Conservation (phyloP, 2,113 vertebrate genomes). For the Bungarus multicinctus region DNA sequence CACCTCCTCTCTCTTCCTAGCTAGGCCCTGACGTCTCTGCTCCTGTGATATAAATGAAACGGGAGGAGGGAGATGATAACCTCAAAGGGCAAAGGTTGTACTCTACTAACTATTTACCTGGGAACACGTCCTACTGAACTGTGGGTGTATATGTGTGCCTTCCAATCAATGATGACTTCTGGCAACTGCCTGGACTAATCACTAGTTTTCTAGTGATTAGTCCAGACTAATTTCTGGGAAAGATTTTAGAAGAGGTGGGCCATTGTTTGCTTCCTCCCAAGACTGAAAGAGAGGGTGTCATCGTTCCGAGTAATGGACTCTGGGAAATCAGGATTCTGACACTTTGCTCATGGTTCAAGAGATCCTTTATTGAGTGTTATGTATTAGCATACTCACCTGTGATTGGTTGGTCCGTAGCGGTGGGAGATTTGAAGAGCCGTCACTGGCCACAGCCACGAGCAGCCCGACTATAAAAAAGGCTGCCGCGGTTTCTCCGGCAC, state of each 20-base stretch:
- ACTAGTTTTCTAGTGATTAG: too few species aligned
- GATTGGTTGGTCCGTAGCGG: too few species aligned
- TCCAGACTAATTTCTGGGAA: too few species aligned
- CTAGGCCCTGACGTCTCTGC: constrained; percentile 57
- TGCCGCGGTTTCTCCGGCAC: too few species aligned
- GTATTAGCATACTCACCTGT: too few species aligned
- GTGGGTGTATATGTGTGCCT: background rate
- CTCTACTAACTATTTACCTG: background rate
- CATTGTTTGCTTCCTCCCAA: background rate
- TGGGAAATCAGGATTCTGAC: too few species aligned
- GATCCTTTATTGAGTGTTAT: too few species aligned
- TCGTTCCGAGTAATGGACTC: too few species aligned
- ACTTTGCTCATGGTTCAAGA: too few species aligned
- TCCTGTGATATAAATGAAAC: constrained; percentile 53
- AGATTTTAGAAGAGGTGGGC: background rate
- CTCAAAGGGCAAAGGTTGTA: constrained; percentile 39
- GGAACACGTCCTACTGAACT: background rate
- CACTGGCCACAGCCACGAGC: too few species aligned
- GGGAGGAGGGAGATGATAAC: constrained; percentile 33
- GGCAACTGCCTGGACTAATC: background rate
- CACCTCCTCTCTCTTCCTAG: constrained; percentile 60
- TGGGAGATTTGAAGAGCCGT: too few species aligned
- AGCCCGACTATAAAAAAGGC: too few species aligned
- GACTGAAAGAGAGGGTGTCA: background rate
- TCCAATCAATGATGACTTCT: background rate